phyloP scores from a whole-genome alignment of 1,140 invertebrate species.

The Trissolcus basalis region DNA sequence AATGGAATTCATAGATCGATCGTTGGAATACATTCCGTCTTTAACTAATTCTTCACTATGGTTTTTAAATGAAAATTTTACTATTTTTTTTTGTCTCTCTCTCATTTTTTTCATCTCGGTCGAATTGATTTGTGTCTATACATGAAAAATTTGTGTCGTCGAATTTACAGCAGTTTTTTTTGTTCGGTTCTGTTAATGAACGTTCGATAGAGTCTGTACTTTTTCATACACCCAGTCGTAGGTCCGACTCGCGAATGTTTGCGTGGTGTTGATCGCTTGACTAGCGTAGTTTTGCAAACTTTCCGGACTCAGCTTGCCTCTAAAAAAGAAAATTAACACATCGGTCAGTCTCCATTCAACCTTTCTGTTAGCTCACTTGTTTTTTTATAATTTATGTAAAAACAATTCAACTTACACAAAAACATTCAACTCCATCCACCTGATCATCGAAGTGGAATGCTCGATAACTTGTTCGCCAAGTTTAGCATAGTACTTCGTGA shows the following conservation, averaged over 20 bases:
- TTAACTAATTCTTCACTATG: conserved; percentile 14
- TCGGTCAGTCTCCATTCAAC: not conserved
- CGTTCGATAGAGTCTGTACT: conserved; percentile 82
- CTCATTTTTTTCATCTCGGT: not conserved
- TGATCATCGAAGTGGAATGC: conserved; percentile 60
- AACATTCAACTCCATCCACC: conserved; percentile 82
- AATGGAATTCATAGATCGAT: conserved; percentile 9
- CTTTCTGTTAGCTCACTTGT: not conserved
- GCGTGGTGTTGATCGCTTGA: conserved; percentile 81
- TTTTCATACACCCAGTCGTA: conserved; percentile 86
- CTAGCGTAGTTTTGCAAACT: conserved; percentile 81
- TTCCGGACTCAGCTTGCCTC: conserved; percentile 85
- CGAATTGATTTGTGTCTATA: conserved; percentile 39
- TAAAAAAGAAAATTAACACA: conserved; percentile 68
- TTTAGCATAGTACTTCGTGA: conserved; percentile 64
- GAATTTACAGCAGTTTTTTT: conserved; percentile 17
- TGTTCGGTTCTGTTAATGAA: conserved; percentile 70
- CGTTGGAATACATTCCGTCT: conserved; percentile 3
- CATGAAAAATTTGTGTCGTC: conserved; percentile 17
- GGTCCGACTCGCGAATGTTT: conserved; percentile 79
- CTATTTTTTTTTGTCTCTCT: too few species aligned
- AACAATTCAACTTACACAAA: conserved; percentile 82
- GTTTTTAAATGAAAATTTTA: conserved; percentile 10
- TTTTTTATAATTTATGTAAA: conserved; percentile 1
- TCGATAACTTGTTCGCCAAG: conserved; percentile 65